A percentile compares a stretch with the other conserved stretches of the same genome.
These are phyloP conservation scores for Cryptoprocta ferox DNA, from an alignment of 2,797 vertebrate genomes.

Conservation along the genomic window DNA sequence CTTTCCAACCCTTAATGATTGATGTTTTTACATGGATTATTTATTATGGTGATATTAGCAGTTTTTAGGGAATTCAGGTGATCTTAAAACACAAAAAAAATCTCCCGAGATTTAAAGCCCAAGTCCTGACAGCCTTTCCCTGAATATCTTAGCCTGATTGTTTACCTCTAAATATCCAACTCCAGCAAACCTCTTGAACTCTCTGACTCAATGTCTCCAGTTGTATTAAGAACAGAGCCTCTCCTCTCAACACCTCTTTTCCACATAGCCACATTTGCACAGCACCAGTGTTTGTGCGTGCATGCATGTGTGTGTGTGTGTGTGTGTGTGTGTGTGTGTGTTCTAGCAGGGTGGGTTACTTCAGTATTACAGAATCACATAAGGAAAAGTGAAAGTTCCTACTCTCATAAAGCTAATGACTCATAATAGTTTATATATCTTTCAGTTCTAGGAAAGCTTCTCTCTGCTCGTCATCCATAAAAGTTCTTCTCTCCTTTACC, in stretches of 20 bases:
- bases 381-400: neutral
- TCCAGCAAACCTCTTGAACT: neutral
- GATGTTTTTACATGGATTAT: conserved; percentile 67
- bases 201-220: neutral
- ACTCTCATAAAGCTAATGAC: neutral
- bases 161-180: neutral
- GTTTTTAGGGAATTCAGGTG: conserved; percentile 46
- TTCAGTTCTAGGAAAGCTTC: neutral
- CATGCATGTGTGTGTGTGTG: no score
- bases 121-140: neutral
- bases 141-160: conserved; percentile 13
- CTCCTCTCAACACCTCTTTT: neutral
- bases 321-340: neutral
- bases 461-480: neutral
- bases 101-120: conserved; percentile 45
- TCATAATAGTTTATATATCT: neutral
- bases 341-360: neutral
- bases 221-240: neutral
- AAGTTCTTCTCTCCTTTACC: neutral
- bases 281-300: neutral
- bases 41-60: conserved; percentile 51
- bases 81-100: conserved; percentile 22
- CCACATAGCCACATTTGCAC: neutral
- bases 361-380: neutral
- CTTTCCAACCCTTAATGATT: conserved; percentile 77